Evolutionary conservation across 2,113 vertebrate species (phyloP), one percentile per base, ranked within the genome.

Genomic region (Elephantulus edwardii): DNA sequence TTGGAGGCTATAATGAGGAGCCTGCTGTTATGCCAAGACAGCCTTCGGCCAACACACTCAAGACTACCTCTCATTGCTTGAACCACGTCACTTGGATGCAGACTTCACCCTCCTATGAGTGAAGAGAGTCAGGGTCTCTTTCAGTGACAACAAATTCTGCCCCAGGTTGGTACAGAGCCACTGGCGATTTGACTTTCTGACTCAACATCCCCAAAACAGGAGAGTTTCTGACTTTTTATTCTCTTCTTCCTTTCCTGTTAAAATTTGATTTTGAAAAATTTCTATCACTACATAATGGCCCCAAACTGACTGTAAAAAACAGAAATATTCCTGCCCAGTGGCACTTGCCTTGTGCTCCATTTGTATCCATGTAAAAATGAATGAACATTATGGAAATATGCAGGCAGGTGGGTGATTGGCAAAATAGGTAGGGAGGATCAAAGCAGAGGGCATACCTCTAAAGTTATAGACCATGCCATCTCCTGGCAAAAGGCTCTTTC

Each of bases 361-460:
- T 82, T 78, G 52, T 83, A 54, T 33, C 60, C 22, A 78, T 62
- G 82, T 58, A 66, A 79, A 93, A 80, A 58, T 74, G 42, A 91
- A 66, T 56, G 33, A 83, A 64, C 40, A 50, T 46, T 62, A 56
- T 62, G 30, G 80, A 94, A 56, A 46, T n/a, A 30, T 9, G 24
- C 35, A 78, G 70, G 24, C 28, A 54, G 83, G 16, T 7, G 28
- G 68, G 7, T 4, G n/a, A n/a, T n/a, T n/a, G n/a, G n/a, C n/a
- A n/a, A n/a, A n/a, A n/a, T n/a, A 60, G 40, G 50, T 5, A 24
- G 28, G 16, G 30, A 70, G 28, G 9, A 8, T n/a, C n/a, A 11
- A 11, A 40, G 35, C 8, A 64, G 40, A 56, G 35, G 20, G 20
- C 4, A 4, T 0, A 3, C n/a, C n/a, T n/a, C n/a, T n/a, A n/a